These are phyloP conservation scores for Brevimyrus niger DNA, from an alignment of 2,113 vertebrate genomes.

Conservation along the genomic window DNA sequence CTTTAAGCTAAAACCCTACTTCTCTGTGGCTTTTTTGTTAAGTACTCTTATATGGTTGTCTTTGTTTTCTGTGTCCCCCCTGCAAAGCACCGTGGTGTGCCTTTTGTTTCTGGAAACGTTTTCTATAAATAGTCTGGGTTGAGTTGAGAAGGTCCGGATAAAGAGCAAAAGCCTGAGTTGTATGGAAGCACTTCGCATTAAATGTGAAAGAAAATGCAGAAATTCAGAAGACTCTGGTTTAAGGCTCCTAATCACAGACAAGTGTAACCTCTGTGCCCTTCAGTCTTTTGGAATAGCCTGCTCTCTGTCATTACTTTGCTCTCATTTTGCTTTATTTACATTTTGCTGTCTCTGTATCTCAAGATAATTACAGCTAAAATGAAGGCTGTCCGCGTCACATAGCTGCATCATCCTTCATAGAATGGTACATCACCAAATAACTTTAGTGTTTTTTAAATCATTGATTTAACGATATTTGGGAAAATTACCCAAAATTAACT, in stretches of 20 bases:
- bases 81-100: neutral
- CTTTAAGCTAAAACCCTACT: neutral
- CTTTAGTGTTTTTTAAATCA: neutral
- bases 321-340: neutral
- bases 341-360: neutral
- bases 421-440: neutral
- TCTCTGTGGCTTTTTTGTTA: neutral
- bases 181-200: neutral
- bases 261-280: neutral
- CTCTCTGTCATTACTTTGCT: neutral
- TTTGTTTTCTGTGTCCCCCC: neutral
- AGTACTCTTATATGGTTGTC: neutral
- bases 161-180: neutral
- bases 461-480: neutral
- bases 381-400: neutral
- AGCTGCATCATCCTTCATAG: neutral
- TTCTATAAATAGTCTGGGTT: neutral
- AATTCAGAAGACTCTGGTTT: neutral
- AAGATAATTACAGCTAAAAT: neutral
- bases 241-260: neutral
- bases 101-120: neutral
- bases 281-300: neutral
- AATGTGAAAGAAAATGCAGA: neutral
- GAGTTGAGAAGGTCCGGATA: neutral
- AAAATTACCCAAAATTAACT: neutral